Evolutionary conservation across 2,113 vertebrate genomes (phyloP).

Genomic region (Microcebus murinus): DNA sequence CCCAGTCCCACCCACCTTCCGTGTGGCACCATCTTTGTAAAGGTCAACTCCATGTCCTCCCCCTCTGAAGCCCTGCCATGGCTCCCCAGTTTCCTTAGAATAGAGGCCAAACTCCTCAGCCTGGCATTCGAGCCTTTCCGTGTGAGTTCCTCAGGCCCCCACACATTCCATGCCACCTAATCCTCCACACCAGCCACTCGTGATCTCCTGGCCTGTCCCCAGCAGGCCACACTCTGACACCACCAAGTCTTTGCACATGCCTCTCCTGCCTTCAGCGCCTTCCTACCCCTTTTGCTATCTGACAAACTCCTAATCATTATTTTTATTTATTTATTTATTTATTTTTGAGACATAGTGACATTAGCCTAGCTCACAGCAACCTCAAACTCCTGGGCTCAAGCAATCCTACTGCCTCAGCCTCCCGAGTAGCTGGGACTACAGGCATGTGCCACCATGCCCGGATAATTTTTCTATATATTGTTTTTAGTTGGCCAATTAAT

Average conservation of each 20-base stretch:
- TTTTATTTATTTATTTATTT: too few species aligned
- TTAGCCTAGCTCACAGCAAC: too few species aligned
- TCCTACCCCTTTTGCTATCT: background rate
- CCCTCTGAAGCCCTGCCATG: background rate
- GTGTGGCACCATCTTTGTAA: background rate
- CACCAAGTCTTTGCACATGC: background rate
- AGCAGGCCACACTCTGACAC: background rate
- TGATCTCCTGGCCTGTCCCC: background rate
- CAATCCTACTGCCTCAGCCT: too few species aligned
- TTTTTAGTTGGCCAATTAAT: too few species aligned
- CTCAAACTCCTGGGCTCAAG: too few species aligned
- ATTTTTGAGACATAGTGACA: too few species aligned
- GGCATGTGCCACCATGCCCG: too few species aligned
- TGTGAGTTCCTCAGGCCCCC: background rate
- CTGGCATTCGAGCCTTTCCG: slow-evolving; percentile 38
- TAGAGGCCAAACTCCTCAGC: background rate
- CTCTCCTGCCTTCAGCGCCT: background rate
- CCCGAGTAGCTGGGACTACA: too few species aligned
- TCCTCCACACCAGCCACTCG: background rate
- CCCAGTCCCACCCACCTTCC: background rate
- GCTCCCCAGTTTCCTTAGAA: background rate
- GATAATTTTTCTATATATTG: too few species aligned
- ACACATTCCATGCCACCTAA: background rate
- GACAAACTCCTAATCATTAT: background rate
- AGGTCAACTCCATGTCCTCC: background rate